phyloP scores from a whole-genome alignment of 1,140 invertebrate genomes.

The Hestina assimilis region DNA sequence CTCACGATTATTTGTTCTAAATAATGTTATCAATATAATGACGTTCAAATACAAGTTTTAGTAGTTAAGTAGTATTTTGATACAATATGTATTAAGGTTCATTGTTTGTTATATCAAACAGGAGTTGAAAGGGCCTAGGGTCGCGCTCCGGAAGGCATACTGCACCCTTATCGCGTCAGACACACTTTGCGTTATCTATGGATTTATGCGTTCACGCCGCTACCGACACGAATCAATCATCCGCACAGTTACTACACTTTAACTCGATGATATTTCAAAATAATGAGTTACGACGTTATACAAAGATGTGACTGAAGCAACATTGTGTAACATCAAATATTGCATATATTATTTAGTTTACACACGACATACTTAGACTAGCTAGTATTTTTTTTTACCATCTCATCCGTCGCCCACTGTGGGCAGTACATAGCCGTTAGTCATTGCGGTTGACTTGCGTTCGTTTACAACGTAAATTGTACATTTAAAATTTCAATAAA shows the following conservation, averaged over 20 bases:
- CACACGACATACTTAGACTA: no score
- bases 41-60: conserved; percentile 4
- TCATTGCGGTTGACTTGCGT: no score
- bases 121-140: conserved; percentile 52
- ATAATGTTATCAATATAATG: conserved; percentile 4
- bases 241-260: conserved; percentile 11
- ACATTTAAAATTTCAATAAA: no score
- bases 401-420: no score
- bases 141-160: conserved; percentile 70
- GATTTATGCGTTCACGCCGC: conserved; percentile 63
- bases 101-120: conserved; percentile 45
- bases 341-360: no score
- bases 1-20: background rate
- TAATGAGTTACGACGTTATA: background rate
- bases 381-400: no score
- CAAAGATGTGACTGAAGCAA: background rate
- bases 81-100: conserved; percentile 29
- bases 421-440: no score
- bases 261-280: conserved; percentile 3
- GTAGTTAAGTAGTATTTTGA: conserved; percentile 9
- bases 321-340: no score
- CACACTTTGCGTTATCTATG: conserved; percentile 66
- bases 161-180: conserved; percentile 68
- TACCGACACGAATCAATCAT: conserved; percentile 59
- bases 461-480: no score